Evolutionary conservation across 2,797 vertebrate species (phyloP).

Genomic region (Cottoperca gobio): DNA sequence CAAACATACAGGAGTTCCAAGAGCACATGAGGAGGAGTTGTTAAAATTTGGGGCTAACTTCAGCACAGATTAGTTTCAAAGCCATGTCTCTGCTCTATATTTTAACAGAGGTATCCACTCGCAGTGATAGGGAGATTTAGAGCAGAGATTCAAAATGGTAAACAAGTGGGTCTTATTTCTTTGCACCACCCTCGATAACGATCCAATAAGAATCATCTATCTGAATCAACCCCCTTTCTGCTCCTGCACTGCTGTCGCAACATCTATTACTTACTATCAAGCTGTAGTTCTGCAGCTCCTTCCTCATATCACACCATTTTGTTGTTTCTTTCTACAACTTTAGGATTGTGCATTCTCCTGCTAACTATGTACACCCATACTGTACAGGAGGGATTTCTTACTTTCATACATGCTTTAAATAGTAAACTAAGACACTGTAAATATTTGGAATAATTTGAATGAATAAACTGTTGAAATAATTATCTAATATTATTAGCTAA

Average conservation of each 20-base stretch:
- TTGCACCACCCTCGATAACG: conserved; percentile 58
- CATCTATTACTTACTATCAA: conserved; percentile 26
- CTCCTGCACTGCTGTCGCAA: conserved; percentile 45
- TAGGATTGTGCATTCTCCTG: neutral
- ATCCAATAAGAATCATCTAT: conserved; percentile 62
- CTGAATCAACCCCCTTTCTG: conserved; percentile 43
- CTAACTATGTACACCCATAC: neutral
- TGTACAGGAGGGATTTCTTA: neutral
- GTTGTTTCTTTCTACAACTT: neutral
- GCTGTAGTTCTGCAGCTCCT: conserved; percentile 21
- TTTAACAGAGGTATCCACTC: conserved; percentile 28
- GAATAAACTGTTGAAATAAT: neutral
- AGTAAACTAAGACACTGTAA: neutral
- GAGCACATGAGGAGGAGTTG: conserved; percentile 37
- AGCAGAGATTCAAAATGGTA: conserved; percentile 33
- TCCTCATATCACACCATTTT: neutral
- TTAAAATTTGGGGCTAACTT: conserved; percentile 55
- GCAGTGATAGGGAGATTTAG: conserved; percentile 9
- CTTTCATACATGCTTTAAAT: too few species aligned
- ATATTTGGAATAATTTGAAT: neutral
- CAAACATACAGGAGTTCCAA: conserved; percentile 23
- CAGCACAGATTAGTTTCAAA: conserved; percentile 51
- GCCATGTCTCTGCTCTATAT: conserved; percentile 25
- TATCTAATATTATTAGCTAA: neutral
- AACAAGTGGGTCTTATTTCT: conserved; percentile 68